These are phyloP conservation scores for Eutrigla gurnardus DNA, from an alignment of 2,797 vertebrate species.

Conservation along the genomic window DNA sequence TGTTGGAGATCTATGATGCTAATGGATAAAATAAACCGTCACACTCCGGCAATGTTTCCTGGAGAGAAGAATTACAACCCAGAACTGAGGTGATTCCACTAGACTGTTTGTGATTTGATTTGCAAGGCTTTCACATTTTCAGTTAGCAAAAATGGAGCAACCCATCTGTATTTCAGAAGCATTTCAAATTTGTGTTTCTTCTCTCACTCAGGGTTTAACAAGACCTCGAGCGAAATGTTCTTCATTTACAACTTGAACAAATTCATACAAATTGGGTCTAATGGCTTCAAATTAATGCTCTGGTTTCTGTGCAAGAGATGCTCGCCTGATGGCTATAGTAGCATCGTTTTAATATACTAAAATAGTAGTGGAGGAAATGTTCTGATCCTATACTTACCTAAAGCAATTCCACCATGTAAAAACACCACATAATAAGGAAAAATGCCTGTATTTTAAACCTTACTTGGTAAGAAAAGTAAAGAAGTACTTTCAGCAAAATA, in stretches of 20 bases:
- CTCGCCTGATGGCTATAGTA: constrained; percentile 45
- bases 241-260: constrained; percentile 70
- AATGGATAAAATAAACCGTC: constrained; percentile 41
- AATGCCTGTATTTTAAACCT: neutral
- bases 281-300: constrained; percentile 65
- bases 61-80: constrained; percentile 32
- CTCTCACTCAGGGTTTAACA: constrained; percentile 57
- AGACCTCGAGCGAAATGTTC: constrained; percentile 68
- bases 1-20: constrained; percentile 7
- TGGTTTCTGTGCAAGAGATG: constrained; percentile 59
- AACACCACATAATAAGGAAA: neutral
- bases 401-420: neutral
- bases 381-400: neutral
- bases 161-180: constrained; percentile 63
- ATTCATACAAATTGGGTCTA: constrained; percentile 72
- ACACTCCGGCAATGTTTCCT: constrained; percentile 32
- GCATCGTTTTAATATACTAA: constrained; percentile 43
- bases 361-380: neutral
- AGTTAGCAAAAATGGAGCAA: constrained; percentile 51
- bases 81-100: constrained; percentile 34
- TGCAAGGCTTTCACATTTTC: constrained; percentile 62
- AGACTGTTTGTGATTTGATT: constrained; percentile 56
- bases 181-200: constrained; percentile 57
- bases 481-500: neutral
- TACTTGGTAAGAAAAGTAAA: neutral